These are phyloP conservation scores for Brachionus koreanus DNA, from an alignment of 1,140 invertebrate species.

Conservation along the genomic window DNA sequence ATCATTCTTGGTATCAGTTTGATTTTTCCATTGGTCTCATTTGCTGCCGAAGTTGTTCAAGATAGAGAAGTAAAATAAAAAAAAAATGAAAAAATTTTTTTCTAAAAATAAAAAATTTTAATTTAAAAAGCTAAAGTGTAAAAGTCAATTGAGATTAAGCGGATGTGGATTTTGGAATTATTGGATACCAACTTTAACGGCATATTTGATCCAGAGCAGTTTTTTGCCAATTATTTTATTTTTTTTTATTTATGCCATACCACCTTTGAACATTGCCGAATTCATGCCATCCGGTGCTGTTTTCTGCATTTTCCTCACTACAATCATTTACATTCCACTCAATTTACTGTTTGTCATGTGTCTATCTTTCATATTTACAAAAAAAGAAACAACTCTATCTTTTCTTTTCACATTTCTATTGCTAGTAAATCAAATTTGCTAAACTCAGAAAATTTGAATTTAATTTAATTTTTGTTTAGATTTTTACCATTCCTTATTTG, in stretches of 20 bases:
- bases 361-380: conserved; percentile 30
- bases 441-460: background rate
- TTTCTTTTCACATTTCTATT: background rate
- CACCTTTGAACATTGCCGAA: conserved; percentile 9
- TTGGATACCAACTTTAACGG: background rate
- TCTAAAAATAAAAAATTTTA: background rate
- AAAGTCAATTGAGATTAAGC: conserved; percentile 36
- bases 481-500: conserved; percentile 31
- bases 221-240: conserved; percentile 25
- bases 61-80: conserved; percentile 30
- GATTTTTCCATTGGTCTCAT: conserved; percentile 32
- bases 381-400: conserved; percentile 25
- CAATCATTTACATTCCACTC: conserved; percentile 25
- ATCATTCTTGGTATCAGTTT: conserved; percentile 32
- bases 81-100: background rate
- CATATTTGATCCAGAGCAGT: background rate
- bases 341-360: background rate
- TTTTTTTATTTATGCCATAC: conserved; percentile 13
- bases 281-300: conserved; percentile 16
- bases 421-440: background rate
- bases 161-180: conserved; percentile 29
- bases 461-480: background rate
- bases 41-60: conserved; percentile 38
- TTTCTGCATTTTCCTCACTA: conserved; percentile 20
- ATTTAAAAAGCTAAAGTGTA: conserved; percentile 27